Conservation (phyloP, 1,140 invertebrate genomes). For the Ridgeia piscesae region DNA sequence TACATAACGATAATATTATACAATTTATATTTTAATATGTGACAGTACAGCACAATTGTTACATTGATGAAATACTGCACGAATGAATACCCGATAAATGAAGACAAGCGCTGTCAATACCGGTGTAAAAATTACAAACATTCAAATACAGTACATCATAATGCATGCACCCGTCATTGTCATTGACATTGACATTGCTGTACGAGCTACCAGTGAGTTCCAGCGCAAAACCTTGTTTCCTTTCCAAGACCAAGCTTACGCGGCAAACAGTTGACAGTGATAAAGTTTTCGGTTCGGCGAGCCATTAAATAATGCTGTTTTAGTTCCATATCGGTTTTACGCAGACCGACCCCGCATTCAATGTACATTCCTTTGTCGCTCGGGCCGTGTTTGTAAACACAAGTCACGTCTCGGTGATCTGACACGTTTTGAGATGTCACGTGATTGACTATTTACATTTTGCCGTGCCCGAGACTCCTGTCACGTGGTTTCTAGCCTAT, state of each 20-base stretch:
- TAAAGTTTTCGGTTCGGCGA: neutral
- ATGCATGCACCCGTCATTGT: too few species aligned
- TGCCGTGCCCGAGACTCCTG: neutral
- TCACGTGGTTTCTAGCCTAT: neutral
- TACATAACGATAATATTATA: too few species aligned
- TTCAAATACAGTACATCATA: too few species aligned
- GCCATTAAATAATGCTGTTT: neutral
- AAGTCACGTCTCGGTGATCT: neutral
- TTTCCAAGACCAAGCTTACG: neutral
- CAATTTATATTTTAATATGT: too few species aligned
- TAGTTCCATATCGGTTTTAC: neutral
- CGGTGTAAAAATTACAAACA: too few species aligned
- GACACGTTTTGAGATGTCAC: neutral
- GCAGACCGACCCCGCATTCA: neutral
- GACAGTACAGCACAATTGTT: too few species aligned
- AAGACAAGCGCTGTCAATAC: too few species aligned
- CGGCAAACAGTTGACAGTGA: neutral
- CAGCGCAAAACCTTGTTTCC: too few species aligned
- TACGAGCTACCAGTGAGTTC: too few species aligned
- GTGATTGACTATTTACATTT: slow-evolving; percentile 6
- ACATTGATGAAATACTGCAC: too few species aligned
- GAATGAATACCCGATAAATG: too few species aligned
- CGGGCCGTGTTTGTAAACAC: slow-evolving; percentile 3
- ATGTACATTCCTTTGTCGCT: neutral
- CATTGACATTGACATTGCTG: too few species aligned